A percentile compares a stretch with the other conserved stretches of the same genome.
phyloP scores from a whole-genome alignment of 2,888 invertebrate species.

The Stictocephala bisonia region DNA sequence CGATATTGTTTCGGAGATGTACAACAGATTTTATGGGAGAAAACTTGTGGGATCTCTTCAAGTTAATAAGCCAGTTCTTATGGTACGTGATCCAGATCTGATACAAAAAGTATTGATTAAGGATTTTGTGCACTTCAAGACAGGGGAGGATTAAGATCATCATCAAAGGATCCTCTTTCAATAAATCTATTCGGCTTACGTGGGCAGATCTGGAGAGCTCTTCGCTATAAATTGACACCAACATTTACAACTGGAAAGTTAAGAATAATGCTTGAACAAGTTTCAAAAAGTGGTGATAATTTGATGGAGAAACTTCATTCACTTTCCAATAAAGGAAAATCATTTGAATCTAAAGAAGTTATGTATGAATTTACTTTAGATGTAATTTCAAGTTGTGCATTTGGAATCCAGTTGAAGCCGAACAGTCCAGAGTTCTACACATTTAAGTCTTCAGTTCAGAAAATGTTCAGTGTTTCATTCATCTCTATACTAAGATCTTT shows the following conservation, averaged over 20 bases:
- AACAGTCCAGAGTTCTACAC: neutral
- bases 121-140: constrained; percentile 66
- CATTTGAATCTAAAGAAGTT: constrained; percentile 56
- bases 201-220: constrained; percentile 66
- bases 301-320: constrained; percentile 6
- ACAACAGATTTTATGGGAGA: neutral
- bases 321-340: neutral
- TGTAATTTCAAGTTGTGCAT: constrained; percentile 64
- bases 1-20: neutral
- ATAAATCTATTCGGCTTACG: constrained; percentile 64
- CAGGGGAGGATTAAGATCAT: constrained; percentile 63
- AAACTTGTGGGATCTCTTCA: constrained; percentile 19
- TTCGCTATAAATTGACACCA: constrained; percentile 67
- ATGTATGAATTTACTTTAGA: constrained; percentile 65
- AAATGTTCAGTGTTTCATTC: neutral
- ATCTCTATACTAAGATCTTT: neutral
- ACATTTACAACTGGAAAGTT: constrained; percentile 69
- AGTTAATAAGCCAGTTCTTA: constrained; percentile 55
- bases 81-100: constrained; percentile 65
- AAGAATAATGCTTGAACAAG: constrained; percentile 67
- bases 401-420: constrained; percentile 65
- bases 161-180: constrained; percentile 61
- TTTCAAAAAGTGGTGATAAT: constrained; percentile 63
- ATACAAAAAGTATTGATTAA: constrained; percentile 66
- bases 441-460: neutral